A percentile compares a stretch with the other conserved stretches of the same genome.
Conservation (phyloP, 2,113 vertebrate genomes). For the Lipophrys pholis region DNA sequence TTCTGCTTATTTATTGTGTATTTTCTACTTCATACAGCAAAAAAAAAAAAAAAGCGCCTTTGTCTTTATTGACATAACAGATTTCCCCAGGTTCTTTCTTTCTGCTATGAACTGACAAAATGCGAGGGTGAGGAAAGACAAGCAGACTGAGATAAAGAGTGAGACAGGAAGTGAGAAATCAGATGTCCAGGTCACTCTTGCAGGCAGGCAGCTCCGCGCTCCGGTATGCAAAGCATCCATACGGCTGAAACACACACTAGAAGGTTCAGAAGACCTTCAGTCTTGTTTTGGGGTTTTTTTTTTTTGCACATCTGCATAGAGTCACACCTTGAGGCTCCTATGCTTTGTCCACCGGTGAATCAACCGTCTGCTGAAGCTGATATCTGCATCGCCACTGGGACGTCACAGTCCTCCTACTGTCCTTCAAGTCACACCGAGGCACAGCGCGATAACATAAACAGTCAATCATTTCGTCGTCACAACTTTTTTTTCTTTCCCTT, state of each 20-base stretch:
- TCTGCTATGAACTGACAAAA: background rate
- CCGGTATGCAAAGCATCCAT: background rate
- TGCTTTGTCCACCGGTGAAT: background rate
- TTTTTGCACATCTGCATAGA: background rate
- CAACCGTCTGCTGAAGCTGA: background rate
- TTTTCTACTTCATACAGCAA: too few relatives aligned
- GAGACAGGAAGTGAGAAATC: background rate
- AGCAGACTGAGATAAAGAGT: background rate
- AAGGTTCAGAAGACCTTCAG: background rate
- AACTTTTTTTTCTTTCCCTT: background rate
- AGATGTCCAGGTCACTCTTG: background rate
- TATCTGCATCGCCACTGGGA: constrained; percentile 1
- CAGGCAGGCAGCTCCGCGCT: background rate
- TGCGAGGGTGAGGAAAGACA: background rate
- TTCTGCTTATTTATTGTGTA: too few relatives aligned
- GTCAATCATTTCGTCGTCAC: background rate
- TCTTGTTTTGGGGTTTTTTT: too few relatives aligned
- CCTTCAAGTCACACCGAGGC: background rate
- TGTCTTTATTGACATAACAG: too few relatives aligned
- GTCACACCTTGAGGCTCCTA: too few relatives aligned
- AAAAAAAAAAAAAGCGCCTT: too few relatives aligned
- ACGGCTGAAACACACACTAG: background rate
- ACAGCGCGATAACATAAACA: background rate
- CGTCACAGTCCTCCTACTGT: background rate
- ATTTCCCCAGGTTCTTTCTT: too few relatives aligned